These are phyloP conservation scores for Anolis sagrei DNA, from an alignment of 2,113 vertebrate species.

Conservation along the genomic window DNA sequence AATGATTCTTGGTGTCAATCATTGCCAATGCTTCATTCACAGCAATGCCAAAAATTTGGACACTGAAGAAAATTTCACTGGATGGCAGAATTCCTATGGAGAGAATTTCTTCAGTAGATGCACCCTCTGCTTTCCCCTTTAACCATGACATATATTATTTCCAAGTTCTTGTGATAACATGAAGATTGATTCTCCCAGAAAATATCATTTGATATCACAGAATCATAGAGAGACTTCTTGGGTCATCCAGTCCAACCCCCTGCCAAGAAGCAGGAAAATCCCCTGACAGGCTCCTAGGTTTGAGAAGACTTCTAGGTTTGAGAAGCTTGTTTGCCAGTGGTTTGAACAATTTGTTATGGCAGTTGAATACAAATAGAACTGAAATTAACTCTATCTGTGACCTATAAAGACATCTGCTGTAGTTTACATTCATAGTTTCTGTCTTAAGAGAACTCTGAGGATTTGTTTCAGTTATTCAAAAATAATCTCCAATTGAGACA, in stretches of 20 bases:
- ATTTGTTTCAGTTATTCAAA: constrained; percentile 47
- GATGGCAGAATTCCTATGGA: too few species aligned
- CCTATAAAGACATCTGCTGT: constrained; percentile 27
- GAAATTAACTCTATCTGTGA: constrained; percentile 24
- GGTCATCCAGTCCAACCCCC: too few species aligned
- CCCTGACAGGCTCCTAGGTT: too few species aligned
- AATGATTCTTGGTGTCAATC: too few species aligned
- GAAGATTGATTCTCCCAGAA: not conserved
- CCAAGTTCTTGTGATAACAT: not conserved
- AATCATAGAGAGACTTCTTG: too few species aligned
- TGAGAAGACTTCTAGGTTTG: not conserved
- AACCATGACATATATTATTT: not conserved
- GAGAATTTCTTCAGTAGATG: too few species aligned
- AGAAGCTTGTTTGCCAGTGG: not conserved
- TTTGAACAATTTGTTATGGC: not conserved
- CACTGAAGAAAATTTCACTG: too few species aligned
- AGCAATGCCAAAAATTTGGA: too few species aligned
- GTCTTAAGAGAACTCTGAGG: constrained; percentile 48
- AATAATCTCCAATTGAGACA: constrained; percentile 55
- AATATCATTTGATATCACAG: constrained; percentile 13
- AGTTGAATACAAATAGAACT: not conserved
- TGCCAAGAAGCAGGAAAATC: too few species aligned
- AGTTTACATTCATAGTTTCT: constrained; percentile 45
- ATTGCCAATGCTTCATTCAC: too few species aligned
- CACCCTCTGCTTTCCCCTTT: too few species aligned